Evolutionary conservation across 2,797 vertebrate genomes (phyloP), one percentile per base, ranked within the genome.

Genomic region (Lepilemur septentrionalis): DNA sequence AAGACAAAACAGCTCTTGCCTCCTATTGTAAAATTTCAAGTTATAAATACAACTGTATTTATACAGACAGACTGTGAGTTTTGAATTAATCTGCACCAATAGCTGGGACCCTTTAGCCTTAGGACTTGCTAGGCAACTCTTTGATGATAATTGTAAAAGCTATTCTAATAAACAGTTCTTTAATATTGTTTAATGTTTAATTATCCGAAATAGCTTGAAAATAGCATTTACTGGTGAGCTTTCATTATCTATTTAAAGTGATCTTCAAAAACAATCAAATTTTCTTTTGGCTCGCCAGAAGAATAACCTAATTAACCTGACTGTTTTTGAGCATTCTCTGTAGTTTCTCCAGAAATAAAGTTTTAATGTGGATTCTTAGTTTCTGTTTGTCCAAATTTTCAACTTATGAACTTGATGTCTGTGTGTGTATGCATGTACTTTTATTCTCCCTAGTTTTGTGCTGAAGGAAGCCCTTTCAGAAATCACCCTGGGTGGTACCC

Each of bases 191-290:
- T 86, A 79, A 88, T 81, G 32, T 15, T 89, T 84, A 93, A 80
- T 83, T 87, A 72, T 69, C 35, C 91, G 17, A 95, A 75, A 84
- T 72, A 87, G 76, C 35, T 80, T 28, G 70, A 94, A 95, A 91
- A 63, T 38, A 50, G 2, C 25, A 80, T 69, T 61, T 89, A 79
- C 52, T 79, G 28, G 23, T 73, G 59, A 94, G 9, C 4, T 91
- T 96, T 89, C 14, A 80, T 57, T 61, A 38, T 46, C 15, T 70
- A 41, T 32, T 41, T 50, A 28, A 5, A 25, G 0, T 65, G 35
- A 87, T 81, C 5, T 93, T 84, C 11, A 63, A 89, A 96, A 96
- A 67, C 67, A 93, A 63, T 83, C 13, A 59, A 78, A 48, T 89
- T 83, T 91, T 72, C 30, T 73, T 75, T 92, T 50, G 13, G 22